Percentiles rank a stretch among this genome's conserved stretches.
These are phyloP conservation scores for Drosophila auraria DNA, from an alignment of 1,140 invertebrate species.

Conservation along the genomic window DNA sequence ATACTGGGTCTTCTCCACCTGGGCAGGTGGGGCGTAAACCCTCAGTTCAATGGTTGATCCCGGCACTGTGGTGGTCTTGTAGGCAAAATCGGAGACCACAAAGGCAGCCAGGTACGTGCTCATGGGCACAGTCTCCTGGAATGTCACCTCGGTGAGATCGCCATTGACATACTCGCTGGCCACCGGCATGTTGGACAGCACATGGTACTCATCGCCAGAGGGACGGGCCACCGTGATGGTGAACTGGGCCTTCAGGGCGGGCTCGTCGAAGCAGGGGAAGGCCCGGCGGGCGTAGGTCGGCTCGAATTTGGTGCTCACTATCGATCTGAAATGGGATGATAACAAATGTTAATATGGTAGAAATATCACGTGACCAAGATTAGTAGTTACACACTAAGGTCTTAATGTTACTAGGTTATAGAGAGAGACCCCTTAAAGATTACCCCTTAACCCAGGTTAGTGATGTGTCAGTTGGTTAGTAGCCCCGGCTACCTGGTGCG, in stretches of 20 bases:
- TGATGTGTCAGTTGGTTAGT: slow-evolving; percentile 25
- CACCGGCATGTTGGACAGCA: slow-evolving; percentile 92
- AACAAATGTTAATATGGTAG: neutral
- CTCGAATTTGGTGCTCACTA: slow-evolving; percentile 97
- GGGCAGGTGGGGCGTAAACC: slow-evolving; percentile 91
- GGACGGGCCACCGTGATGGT: slow-evolving; percentile 91
- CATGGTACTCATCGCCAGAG: slow-evolving; percentile 87
- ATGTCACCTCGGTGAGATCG: slow-evolving; percentile 86
- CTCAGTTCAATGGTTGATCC: slow-evolving; percentile 88
- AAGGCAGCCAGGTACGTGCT: slow-evolving; percentile 96
- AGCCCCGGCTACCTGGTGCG: slow-evolving; percentile 86
- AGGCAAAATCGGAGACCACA: slow-evolving; percentile 94
- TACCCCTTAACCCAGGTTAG: slow-evolving; percentile 9
- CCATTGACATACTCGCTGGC: slow-evolving; percentile 48
- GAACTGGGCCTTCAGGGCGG: slow-evolving; percentile 95
- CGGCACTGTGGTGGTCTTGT: slow-evolving; percentile 86
- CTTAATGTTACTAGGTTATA: neutral
- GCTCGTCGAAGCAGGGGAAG: slow-evolving; percentile 98
- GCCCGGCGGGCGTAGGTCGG: slow-evolving; percentile 96
- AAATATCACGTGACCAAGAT: neutral
- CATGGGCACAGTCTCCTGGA: slow-evolving; percentile 94
- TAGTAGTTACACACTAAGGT: no score
- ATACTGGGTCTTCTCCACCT: slow-evolving; percentile 92
- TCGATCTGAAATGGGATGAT: slow-evolving; percentile 87
- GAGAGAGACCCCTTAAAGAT: neutral